Conservation (phyloP, 2,888 invertebrate species). For the Rhagium mordax region DNA sequence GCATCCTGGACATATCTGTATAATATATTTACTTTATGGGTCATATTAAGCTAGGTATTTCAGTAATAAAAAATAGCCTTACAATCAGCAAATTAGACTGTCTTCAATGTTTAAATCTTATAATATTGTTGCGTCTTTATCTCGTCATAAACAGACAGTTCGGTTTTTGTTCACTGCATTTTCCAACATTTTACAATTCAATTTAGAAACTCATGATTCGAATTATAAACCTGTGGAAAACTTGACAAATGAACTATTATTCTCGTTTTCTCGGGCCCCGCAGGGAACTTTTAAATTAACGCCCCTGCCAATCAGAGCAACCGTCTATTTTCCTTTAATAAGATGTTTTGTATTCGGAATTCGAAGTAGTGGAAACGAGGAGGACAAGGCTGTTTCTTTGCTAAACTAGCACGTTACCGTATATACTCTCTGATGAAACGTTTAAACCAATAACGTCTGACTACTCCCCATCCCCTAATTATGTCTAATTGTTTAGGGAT, state of each 20-base stretch:
- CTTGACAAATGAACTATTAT: background rate
- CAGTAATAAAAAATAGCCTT: no score
- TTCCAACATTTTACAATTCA: no score
- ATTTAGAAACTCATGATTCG: no score
- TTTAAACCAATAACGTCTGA: slow-evolving; percentile 43
- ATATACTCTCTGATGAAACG: slow-evolving; percentile 36
- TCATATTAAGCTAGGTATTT: no score
- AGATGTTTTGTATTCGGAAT: slow-evolving; percentile 41
- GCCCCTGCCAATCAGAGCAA: slow-evolving; percentile 1
- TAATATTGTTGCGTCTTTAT: no score
- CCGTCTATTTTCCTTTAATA: background rate
- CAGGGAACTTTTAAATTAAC: slow-evolving; percentile 3
- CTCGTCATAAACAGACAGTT: no score
- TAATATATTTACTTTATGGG: no score
- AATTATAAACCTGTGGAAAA: background rate
- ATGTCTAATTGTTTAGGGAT: slow-evolving; percentile 43
- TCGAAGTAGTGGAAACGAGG: slow-evolving; percentile 42
- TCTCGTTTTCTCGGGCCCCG: background rate
- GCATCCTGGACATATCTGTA: no score
- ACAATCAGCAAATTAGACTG: no score
- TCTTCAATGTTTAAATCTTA: no score
- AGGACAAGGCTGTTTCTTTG: slow-evolving; percentile 34
- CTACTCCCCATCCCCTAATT: slow-evolving; percentile 30
- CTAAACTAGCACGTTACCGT: slow-evolving; percentile 23
- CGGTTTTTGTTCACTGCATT: no score